A percentile compares a stretch with the other conserved stretches of the same genome.
phyloP scores from a whole-genome alignment of 2,113 vertebrate species.

The Manacus vitellinus region DNA sequence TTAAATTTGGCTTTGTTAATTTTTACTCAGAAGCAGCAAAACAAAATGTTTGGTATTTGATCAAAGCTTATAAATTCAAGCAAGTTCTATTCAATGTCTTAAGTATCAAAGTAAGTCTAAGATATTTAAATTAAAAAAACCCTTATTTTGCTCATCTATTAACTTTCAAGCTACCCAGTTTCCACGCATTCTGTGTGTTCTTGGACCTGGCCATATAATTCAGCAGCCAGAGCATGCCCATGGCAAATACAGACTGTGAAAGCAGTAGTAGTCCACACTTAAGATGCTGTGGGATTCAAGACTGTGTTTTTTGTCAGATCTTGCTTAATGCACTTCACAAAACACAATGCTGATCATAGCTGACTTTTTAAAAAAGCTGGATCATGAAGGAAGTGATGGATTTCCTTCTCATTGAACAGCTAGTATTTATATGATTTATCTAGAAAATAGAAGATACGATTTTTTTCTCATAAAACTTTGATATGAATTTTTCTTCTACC shows the following conservation, averaged over 20 bases:
- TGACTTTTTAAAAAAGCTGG: neutral
- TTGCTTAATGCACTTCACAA: neutral
- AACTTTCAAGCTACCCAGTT: neutral
- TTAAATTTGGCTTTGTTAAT: neutral
- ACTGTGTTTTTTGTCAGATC: rapidly evolving
- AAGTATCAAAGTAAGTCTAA: neutral
- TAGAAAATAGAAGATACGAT: neutral
- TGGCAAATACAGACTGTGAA: neutral
- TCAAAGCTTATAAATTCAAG: neutral
- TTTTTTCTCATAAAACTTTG: neutral
- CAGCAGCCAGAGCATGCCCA: neutral
- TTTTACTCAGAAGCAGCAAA: neutral
- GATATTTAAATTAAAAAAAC: neutral
- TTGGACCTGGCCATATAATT: neutral
- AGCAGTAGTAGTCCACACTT: neutral
- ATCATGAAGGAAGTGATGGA: neutral
- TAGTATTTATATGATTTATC: neutral
- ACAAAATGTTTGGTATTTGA: neutral
- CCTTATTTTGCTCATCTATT: neutral
- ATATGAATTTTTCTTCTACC: neutral
- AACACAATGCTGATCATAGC: neutral
- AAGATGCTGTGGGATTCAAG: neutral
- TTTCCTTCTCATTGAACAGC: neutral
- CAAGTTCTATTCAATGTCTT: neutral
- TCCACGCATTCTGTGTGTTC: neutral